Base-by-base conservation (phyloP, 2,113 vertebrate genomes). In the Caranx ignobilis region DNA sequence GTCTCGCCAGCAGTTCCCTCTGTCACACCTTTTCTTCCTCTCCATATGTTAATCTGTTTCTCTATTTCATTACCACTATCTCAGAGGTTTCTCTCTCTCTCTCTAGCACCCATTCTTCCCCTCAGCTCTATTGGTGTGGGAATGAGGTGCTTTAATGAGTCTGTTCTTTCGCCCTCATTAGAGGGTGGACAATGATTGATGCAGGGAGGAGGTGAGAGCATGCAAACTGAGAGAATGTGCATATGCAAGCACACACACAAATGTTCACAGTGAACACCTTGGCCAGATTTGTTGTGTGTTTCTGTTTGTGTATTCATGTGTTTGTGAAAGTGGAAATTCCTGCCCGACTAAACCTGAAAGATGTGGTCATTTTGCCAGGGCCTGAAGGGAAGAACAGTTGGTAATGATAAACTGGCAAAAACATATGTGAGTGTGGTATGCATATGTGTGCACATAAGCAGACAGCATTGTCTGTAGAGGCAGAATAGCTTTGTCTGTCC, bases 121-220 rank as follows among this genome's bases (percentile, higher is more conserved):
- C 80, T 77, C 2, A 13, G 35, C 66, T 80, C 50, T 57, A 52
- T 54, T 65, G 32, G 77, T 63, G 57, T 66, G 75, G 83, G 83
- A 85, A 88, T 82, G 87, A 83, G 81, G 83, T 77, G 71, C 73
- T 85, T 87, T 89, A 92, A 93, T 88, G 83, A 89, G 84, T 81
- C 80, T 85, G 85, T 91, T 88, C 81, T 87, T 75, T 84, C 50
- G 55, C 78, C 75, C 75, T 90, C 91, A 89, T 91, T 91, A 88
- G 87, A 76, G 73, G 83, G 85, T 85, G 88, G 89, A 91, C 85
- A 87, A 60, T 88, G 87, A 94, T 83, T 79, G 92, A 94, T 91
- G 86, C 31, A 18, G 59, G 72, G 59, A 72, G 74, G 68, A 77
- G 72, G 79, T 61, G 75, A 61, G 75, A 75, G 50, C 61, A 59